Percentiles rank a stretch among this genome's conserved stretches.
Evolutionary conservation across 2,113 vertebrate genomes (phyloP).

Genomic region (Tachysurus fulvidraco): DNA sequence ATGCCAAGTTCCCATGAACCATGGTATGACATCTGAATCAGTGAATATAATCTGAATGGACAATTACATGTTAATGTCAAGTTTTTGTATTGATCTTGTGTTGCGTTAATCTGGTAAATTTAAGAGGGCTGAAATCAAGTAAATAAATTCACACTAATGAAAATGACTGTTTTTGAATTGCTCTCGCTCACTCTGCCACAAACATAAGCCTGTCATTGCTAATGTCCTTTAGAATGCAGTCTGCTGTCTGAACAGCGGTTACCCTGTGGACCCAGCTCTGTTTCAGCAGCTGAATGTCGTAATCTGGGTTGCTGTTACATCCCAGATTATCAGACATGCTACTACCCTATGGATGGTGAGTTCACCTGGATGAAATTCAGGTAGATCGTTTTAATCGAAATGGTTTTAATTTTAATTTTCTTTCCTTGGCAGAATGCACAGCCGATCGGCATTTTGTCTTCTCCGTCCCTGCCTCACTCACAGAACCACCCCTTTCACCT

Average conservation of each 20-base stretch:
- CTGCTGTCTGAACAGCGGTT: constrained; percentile 66
- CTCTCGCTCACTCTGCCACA: background rate
- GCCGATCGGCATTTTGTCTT: constrained; percentile 77
- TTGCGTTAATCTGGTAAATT: background rate
- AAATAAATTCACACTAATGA: background rate
- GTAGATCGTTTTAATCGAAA: background rate
- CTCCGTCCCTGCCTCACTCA: constrained; percentile 68
- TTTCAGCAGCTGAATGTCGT: constrained; percentile 64
- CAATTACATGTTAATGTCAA: background rate
- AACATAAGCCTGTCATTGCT: background rate
- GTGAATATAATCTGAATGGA: background rate
- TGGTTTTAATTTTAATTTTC: too few species aligned
- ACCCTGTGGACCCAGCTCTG: constrained; percentile 62
- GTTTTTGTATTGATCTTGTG: background rate
- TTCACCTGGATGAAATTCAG: background rate
- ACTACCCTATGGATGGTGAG: constrained; percentile 77
- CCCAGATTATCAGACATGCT: constrained; percentile 63
- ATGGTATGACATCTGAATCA: constrained; percentile 54
- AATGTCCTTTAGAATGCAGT: constrained; percentile 67
- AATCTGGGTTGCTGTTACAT: constrained; percentile 73
- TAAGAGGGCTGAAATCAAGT: too few species aligned
- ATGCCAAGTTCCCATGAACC: constrained; percentile 60
- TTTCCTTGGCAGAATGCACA: constrained; percentile 69
- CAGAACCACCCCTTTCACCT: constrained; percentile 69
- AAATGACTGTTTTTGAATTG: background rate